Base-by-base conservation (phyloP, 2,797 vertebrate genomes). In the Smutsia gigantea region DNA sequence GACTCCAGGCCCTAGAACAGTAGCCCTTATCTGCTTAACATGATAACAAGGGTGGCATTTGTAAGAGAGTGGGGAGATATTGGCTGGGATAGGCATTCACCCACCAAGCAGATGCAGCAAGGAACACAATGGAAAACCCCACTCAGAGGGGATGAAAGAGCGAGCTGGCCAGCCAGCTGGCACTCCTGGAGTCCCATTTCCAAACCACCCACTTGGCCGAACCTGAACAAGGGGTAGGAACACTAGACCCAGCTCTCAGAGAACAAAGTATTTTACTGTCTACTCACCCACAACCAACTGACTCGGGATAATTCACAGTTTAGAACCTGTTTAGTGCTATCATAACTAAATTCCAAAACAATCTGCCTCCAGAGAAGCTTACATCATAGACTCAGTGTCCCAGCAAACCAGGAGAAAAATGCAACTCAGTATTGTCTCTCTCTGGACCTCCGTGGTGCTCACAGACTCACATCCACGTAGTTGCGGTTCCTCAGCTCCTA, bases 21-120 rank as follows among this genome's bases (percentile, higher is more conserved):
- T 86, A 90, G 59, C 85, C 90, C n/a, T 93, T 88, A 79, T 79
- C 66, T 90, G 59, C 74, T 87, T 64, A 95, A 53, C 82, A 69
- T 61, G n/a, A 42, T 89, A 72, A 96, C 42, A 66, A 96, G 29
- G 18, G 23, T 92, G 87, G 81, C 91, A 97, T 97, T 94, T 95
- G 74, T 75, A 85, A 31, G 8, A 61, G 87, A 57, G 57, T 61
- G 39, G 86, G 66, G 49, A 82, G 42, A 77, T 21, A 1, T 37
- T 96, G 95, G 93, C 79, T 90, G 39, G 57, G 61, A 92, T 39
- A 29, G 34, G 31, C 13, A 7, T 72, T 90, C 93, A 94, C 84
- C 96, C 94, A 97, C 93, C 31, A 69, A 93, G 42, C 96, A 97
- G 94, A 83, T 97, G 71, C 87, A 95, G 5, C 49, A 87, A 61